phyloP scores from a whole-genome alignment of 2,888 invertebrate species.

The Chloroclysta siterata region DNA sequence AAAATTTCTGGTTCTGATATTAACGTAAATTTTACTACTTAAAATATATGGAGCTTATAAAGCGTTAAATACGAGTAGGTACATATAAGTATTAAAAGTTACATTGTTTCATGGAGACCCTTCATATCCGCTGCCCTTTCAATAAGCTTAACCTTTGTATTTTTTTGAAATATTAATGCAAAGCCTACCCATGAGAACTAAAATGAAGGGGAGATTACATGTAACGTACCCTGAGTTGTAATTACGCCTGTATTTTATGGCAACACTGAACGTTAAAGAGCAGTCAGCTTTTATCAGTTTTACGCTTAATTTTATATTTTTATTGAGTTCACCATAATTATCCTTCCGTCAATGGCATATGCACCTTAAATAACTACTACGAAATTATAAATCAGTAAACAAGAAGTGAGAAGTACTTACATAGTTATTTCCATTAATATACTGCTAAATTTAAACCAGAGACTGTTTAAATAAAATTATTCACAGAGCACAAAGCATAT shows the following conservation, averaged over 20 bases:
- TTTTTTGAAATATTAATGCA: slow-evolving; percentile 44
- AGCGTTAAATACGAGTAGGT: too few relatives aligned
- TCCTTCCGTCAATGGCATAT: neutral
- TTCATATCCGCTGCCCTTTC: slow-evolving; percentile 55
- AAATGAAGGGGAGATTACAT: slow-evolving; percentile 45
- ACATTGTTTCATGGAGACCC: slow-evolving; percentile 35
- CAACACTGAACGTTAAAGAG: slow-evolving; percentile 32
- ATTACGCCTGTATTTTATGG: slow-evolving; percentile 40
- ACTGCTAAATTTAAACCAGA: too few relatives aligned
- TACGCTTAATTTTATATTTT: slow-evolving; percentile 20
- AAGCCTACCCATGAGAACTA: slow-evolving; percentile 42
- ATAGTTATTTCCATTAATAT: too few relatives aligned
- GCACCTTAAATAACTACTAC: neutral
- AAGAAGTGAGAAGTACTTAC: too few relatives aligned
- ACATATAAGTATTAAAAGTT: slow-evolving; percentile 8
- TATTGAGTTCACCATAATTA: neutral
- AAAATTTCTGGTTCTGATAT: too few relatives aligned
- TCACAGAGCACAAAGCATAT: neutral
- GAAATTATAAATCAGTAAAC: too few relatives aligned
- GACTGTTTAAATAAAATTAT: neutral
- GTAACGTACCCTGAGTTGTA: slow-evolving; percentile 39
- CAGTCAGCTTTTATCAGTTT: slow-evolving; percentile 31
- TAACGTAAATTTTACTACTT: too few relatives aligned
- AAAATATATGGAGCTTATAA: too few relatives aligned
- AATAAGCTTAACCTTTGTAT: slow-evolving; percentile 50